Conservation (phyloP, 2,888 invertebrate species). For the Aphodius sticticus region DNA sequence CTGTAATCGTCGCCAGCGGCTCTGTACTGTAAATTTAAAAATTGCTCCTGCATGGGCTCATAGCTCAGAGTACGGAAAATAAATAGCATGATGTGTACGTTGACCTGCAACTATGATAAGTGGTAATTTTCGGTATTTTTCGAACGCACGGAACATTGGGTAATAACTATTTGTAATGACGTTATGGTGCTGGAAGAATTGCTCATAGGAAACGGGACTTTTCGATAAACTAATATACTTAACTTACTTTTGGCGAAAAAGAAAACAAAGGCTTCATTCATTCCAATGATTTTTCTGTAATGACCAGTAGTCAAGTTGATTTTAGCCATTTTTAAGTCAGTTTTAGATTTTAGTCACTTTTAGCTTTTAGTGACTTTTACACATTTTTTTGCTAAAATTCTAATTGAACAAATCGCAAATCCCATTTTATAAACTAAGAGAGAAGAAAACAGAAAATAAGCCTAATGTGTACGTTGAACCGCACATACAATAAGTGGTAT, state of each 20-base stretch:
- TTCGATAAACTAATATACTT: neutral
- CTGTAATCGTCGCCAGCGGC: neutral
- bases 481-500: constrained; percentile 11
- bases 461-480: constrained; percentile 20
- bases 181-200: neutral
- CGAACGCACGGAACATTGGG: neutral
- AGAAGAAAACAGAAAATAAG: neutral
- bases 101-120: neutral
- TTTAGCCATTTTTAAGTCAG: too few relatives aligned
- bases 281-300: too few relatives aligned
- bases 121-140: neutral
- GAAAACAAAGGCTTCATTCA: neutral
- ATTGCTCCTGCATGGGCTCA: neutral
- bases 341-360: too few relatives aligned
- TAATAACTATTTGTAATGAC: neutral
- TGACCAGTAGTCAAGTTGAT: too few relatives aligned
- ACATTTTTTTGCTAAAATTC: too few relatives aligned
- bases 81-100: neutral
- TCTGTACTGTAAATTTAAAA: neutral
- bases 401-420: too few relatives aligned
- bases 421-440: too few relatives aligned
- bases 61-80: neutral
- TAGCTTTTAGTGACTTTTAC: too few relatives aligned
- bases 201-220: neutral
- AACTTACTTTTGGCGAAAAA: neutral